These are phyloP conservation scores for Telmatherina bonti DNA, from an alignment of 2,797 vertebrate species.

Conservation along the genomic window DNA sequence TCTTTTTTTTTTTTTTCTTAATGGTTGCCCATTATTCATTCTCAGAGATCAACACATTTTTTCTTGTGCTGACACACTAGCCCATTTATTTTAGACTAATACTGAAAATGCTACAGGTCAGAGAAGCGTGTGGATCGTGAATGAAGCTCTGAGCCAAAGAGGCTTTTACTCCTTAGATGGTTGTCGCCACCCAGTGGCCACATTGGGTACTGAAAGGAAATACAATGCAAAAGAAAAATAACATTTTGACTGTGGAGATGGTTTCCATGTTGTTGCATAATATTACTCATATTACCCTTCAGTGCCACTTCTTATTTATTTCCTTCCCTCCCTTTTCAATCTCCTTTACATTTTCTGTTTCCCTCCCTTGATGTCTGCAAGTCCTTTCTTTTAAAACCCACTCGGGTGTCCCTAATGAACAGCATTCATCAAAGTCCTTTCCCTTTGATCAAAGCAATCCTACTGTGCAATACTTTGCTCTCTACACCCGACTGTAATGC, in stretches of 20 bases:
- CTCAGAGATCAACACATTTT: slow-evolving; percentile 70
- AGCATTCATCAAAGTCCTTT: slow-evolving; percentile 84
- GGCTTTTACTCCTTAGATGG: slow-evolving; percentile 63
- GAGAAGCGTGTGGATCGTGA: slow-evolving; percentile 49
- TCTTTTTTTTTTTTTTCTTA: slow-evolving; percentile 40
- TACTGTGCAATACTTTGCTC: slow-evolving; percentile 54
- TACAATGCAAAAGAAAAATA: slow-evolving; percentile 19
- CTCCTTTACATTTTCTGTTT: slow-evolving; percentile 24
- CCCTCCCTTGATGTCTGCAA: slow-evolving; percentile 57
- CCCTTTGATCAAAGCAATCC: slow-evolving; percentile 79
- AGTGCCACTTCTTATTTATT: slow-evolving; percentile 19
- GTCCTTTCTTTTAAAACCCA: slow-evolving; percentile 57
- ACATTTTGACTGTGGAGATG: slow-evolving; percentile 13
- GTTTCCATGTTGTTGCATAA: slow-evolving; percentile 54
- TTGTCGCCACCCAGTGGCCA: slow-evolving; percentile 84
- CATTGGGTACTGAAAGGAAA: slow-evolving; percentile 30
- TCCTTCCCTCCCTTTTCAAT: slow-evolving; percentile 17
- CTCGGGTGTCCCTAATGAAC: slow-evolving; percentile 79
- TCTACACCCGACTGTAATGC: slow-evolving; percentile 53
- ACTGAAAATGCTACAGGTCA: slow-evolving; percentile 72
- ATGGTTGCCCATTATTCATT: slow-evolving; percentile 72
- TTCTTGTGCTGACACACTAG: slow-evolving; percentile 63
- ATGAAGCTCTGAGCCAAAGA: slow-evolving; percentile 17
- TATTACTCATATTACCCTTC: slow-evolving; percentile 48
- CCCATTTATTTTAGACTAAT: slow-evolving; percentile 76